Evolutionary conservation across 2,113 vertebrate species (phyloP).

Genomic region (Ascaphus truei): DNA sequence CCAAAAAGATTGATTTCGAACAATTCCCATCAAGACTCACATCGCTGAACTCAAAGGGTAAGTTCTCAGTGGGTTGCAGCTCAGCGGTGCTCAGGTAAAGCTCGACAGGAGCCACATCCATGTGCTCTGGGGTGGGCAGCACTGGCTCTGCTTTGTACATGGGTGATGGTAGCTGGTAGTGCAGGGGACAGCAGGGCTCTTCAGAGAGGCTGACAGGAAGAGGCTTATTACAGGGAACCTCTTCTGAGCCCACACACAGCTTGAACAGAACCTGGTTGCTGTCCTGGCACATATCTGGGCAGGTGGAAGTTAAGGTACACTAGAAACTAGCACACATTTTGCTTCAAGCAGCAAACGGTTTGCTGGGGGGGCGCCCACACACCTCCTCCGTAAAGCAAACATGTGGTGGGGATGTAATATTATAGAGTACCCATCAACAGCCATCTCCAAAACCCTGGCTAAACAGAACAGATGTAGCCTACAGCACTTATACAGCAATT

Average conservation of each 20-base stretch:
- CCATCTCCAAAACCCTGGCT: background rate
- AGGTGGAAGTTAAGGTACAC: slow-evolving; percentile 62
- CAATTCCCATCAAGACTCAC: slow-evolving; percentile 60
- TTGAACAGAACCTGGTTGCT: slow-evolving; percentile 88
- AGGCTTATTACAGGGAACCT: slow-evolving; percentile 79
- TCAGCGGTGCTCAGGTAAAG: slow-evolving; percentile 92
- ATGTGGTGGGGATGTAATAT: background rate
- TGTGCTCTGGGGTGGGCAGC: slow-evolving; percentile 69
- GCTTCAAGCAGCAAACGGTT: background rate
- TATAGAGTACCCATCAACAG: background rate
- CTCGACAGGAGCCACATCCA: slow-evolving; percentile 72
- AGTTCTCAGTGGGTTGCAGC: slow-evolving; percentile 91
- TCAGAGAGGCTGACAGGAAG: slow-evolving; percentile 87
- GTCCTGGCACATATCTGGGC: slow-evolving; percentile 90
- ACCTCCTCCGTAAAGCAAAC: accelerated
- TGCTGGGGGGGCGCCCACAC: too few species aligned
- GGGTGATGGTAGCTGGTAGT: slow-evolving; percentile 81
- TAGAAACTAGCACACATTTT: slow-evolving; percentile 13
- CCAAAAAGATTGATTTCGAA: background rate
- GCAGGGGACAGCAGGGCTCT: slow-evolving; percentile 86
- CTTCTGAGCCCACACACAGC: slow-evolving; percentile 83
- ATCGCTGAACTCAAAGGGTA: slow-evolving; percentile 94
- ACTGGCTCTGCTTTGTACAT: slow-evolving; percentile 87
- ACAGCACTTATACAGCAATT: too few species aligned
- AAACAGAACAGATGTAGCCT: too few species aligned